Conservation (phyloP, 2,113 vertebrate species). For the Oncorhynchus kisutch region DNA sequence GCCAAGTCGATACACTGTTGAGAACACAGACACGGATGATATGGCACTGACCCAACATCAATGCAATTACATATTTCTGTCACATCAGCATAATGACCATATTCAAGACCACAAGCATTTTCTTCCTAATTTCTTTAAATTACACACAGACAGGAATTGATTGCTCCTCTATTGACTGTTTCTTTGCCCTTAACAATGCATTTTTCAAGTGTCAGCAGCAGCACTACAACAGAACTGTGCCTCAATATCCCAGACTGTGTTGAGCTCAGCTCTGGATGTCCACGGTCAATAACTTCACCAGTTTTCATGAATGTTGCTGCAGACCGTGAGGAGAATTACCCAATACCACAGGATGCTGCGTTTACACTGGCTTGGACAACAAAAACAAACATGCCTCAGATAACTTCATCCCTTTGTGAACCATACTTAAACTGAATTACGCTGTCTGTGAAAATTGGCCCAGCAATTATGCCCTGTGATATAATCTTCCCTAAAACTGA, state of each 20-base stretch:
- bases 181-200: slow-evolving; percentile 29
- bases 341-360: neutral
- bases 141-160: slow-evolving; percentile 26
- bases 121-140: slow-evolving; percentile 27
- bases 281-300: neutral
- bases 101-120: slow-evolving; percentile 23
- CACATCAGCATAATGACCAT: slow-evolving; percentile 27
- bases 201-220: slow-evolving; percentile 26
- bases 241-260: neutral
- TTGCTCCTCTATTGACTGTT: slow-evolving; percentile 22
- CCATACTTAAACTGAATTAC: slow-evolving; percentile 3
- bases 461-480: slow-evolving; percentile 12
- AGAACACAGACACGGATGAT: slow-evolving; percentile 17
- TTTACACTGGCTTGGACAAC: neutral
- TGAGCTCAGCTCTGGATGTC: neutral
- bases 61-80: slow-evolving; percentile 31
- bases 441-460: neutral
- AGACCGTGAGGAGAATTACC: neutral
- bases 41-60: slow-evolving; percentile 30
- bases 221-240: neutral
- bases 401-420: neutral
- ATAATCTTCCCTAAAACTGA: slow-evolving; percentile 11
- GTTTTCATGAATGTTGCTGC: neutral
- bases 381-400: neutral
- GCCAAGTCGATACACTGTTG: slow-evolving; percentile 16